Base-by-base conservation (phyloP, 2,888 invertebrate genomes). In the Mesopsocus fuscifrons region DNA sequence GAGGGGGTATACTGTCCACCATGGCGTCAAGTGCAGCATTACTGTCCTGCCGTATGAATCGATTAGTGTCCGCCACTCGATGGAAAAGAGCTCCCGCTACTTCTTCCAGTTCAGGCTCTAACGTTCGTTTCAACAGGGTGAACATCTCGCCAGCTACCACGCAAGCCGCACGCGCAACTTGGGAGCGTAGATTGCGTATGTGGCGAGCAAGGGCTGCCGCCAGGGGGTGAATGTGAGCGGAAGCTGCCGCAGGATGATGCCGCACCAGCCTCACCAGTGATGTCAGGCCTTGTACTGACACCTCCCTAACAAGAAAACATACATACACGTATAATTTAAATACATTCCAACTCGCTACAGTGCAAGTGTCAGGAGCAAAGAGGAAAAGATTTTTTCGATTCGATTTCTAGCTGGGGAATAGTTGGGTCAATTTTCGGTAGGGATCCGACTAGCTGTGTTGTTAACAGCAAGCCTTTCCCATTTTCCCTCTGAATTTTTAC, bases 51-150 rank as follows among this genome's bases (percentile, higher is more conserved):
- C 92, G 70, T 41, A 97, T 70, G 58, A 97, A 94, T 52, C 80
- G 77, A 62, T 92, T 94, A 5, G 89, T 92, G 56, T 97, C 95
- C 0, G 91, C 89, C 41, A 87, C 82, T 47, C 92, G 77, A 51
- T 83, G 81, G 22, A 95, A 67, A 45, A 95, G 63, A 8, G 83
- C 77, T 17, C 71, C 73, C 1, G 79, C 78, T 41, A 89, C 69
- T 56, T 87, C 84, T 55, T 95, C 94, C 43, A 89, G 65, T 61
- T 94, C 92, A 64, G n/a, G n/a, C n/a, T n/a, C n/a, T n/a, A n/a
- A n/a, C n/a, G 58, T 55, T 49, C 56, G 57, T 43, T 58, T 60
- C 46, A 74, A 72, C 3, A 71, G 62, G 21, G 66, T 64, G 57
- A 88, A 94, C 50, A 97, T 61, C 46, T 88, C 80, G 1, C 77